Base-by-base conservation (phyloP, 2,113 vertebrate species). In the Electrona antarctica region DNA sequence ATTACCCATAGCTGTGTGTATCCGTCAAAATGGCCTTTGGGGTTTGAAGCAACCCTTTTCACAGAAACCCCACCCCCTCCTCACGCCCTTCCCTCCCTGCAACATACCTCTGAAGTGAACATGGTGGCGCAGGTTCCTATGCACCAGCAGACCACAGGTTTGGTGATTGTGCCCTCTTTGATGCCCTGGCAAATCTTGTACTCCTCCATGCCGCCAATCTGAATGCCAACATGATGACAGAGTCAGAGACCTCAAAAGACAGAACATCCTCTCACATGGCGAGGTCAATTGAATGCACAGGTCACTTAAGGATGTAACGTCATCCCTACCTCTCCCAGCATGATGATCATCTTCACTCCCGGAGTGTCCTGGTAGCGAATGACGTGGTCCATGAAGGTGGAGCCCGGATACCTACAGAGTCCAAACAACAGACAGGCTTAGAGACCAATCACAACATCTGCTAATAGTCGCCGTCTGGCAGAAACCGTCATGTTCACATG, bases 51-150 rank as follows among this genome's bases (percentile, higher is more conserved):
- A 21, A 21, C 21, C 21, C 21, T 21, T 21, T 21, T 21, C 21
- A 21, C 21, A 21, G 21, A 21, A 1, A 21, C 21, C 21, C 21
- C 21, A 21, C 21, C 21, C 21, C 21, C 21, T 21, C 21, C 21
- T 21, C 21, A 60, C 65, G 11, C 9, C 8, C 10, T 21, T 21
- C 21, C 1, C 21, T 21, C 21, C 21, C 21, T 21, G 21, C 33
- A 64, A 72, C 85, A 12, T 83, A 98, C 98, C 96, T 99, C 98
- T 11, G 98, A 99, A 10, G 96, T 92, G 87, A 99, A 99, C 96
- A 99, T 96, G 71, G 97, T 98, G 63, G 98, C 98, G 60, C 98
- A 99, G 47, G 98, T 99, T 55, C 98, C 98, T 3, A 99, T 99
- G 78, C 98, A 99, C 98, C 98, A 99, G 88, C 94, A 97, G 76